These are phyloP conservation scores for Capitella teleta DNA, from an alignment of 1,140 invertebrate genomes.

Conservation along the genomic window DNA sequence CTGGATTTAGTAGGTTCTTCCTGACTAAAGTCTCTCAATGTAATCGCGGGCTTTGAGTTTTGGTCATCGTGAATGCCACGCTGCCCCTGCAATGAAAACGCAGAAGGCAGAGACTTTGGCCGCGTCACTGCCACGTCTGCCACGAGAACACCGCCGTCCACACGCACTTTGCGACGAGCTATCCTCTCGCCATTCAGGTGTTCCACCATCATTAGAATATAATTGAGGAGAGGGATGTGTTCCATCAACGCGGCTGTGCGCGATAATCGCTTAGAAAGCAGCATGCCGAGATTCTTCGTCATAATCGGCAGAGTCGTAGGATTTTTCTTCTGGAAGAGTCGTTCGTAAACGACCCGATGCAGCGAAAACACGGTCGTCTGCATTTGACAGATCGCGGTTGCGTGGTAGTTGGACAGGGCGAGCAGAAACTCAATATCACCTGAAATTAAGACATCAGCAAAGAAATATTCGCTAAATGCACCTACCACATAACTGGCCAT, in stretches of 20 bases:
- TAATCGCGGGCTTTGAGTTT: neutral
- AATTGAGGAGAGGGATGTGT: neutral
- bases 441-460: neutral
- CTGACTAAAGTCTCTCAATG: neutral
- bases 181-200: neutral
- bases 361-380: neutral
- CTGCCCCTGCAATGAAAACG: neutral
- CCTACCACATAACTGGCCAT: too few species aligned
- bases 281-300: neutral
- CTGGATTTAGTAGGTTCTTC: neutral
- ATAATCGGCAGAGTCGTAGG: neutral
- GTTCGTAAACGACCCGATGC: neutral
- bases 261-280: neutral
- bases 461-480: too few species aligned
- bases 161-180: neutral
- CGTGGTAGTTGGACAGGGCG: neutral
- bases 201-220: neutral
- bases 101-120: neutral
- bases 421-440: conserved; percentile 3
- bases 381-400: neutral
- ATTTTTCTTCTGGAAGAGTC: neutral
- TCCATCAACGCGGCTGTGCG: neutral
- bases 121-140: neutral
- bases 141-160: neutral
- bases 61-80: neutral